Evolutionary conservation across 2,113 vertebrate genomes (phyloP).

Genomic region (Clarias batrachus): DNA sequence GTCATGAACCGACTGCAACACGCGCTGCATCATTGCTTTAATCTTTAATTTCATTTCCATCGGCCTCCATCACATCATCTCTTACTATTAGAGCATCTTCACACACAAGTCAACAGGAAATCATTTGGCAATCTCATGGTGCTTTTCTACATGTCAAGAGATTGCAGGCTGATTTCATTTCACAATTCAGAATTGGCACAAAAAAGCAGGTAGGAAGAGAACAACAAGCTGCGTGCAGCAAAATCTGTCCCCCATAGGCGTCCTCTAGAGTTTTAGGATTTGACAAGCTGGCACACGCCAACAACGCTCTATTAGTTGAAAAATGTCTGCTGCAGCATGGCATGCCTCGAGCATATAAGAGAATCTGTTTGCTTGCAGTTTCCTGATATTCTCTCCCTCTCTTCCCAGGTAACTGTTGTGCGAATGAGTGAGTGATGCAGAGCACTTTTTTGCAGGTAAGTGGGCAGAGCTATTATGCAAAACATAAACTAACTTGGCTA

Average conservation of each 20-base stretch:
- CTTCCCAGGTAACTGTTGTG: conserved; percentile 61
- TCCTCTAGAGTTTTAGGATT: not conserved
- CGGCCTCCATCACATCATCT: not conserved
- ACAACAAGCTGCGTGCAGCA: not conserved
- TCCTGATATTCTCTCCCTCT: not conserved
- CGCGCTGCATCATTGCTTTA: not conserved
- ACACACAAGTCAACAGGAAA: not conserved
- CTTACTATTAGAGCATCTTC: not conserved
- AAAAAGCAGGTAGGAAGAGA: not conserved
- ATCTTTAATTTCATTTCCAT: not conserved
- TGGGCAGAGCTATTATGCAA: not conserved
- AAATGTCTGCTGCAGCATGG: conserved; percentile 10
- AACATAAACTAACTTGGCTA: not conserved
- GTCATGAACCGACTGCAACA: not conserved
- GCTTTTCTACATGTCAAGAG: not conserved
- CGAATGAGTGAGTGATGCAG: conserved; percentile 76
- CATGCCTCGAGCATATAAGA: conserved; percentile 10
- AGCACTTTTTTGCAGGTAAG: conserved; percentile 69
- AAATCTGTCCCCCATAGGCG: not conserved
- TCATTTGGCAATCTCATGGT: not conserved
- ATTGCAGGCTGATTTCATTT: not conserved
- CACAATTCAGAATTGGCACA: too few species aligned
- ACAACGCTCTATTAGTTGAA: not conserved
- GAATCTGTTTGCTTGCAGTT: conserved; percentile 1
- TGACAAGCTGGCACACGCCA: conserved; percentile 2